A percentile compares a stretch with the other conserved stretches of the same genome.
These are phyloP conservation scores for Nannoperca australis DNA, from an alignment of 2,797 vertebrate genomes.

Conservation along the genomic window DNA sequence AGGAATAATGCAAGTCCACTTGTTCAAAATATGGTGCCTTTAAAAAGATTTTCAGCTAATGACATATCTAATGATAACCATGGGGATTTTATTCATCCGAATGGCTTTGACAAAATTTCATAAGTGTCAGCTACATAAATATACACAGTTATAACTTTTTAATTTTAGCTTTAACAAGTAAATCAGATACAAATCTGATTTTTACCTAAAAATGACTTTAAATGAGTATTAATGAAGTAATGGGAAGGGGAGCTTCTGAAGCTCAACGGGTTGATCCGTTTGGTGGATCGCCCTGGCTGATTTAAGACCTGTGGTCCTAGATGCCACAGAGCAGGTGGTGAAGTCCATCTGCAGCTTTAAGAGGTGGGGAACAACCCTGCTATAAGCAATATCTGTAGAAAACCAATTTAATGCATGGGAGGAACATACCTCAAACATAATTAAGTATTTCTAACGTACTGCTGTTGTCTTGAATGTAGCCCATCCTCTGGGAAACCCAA, in stretches of 20 bases:
- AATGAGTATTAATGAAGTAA: background rate
- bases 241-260: background rate
- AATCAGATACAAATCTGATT: background rate
- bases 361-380: constrained; percentile 4
- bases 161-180: background rate
- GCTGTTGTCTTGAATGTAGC: constrained; percentile 2
- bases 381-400: background rate
- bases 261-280: background rate
- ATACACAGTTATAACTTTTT: background rate
- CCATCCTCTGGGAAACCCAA: constrained; percentile 7
- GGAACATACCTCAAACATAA: constrained; percentile 17
- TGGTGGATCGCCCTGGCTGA: constrained; percentile 17
- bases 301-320: constrained; percentile 22
- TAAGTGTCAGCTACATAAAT: background rate
- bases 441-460: constrained; percentile 14
- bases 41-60: background rate
- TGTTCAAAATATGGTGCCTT: background rate
- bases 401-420: constrained; percentile 1
- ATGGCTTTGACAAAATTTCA: background rate
- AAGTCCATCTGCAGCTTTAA: constrained; percentile 38
- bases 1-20: background rate
- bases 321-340: constrained; percentile 34
- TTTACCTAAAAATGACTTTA: background rate
- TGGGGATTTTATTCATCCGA: background rate
- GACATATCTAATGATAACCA: too few species aligned